Evolutionary conservation across 2,888 invertebrate genomes (phyloP).

Genomic region (Phlogophora meticulosa): DNA sequence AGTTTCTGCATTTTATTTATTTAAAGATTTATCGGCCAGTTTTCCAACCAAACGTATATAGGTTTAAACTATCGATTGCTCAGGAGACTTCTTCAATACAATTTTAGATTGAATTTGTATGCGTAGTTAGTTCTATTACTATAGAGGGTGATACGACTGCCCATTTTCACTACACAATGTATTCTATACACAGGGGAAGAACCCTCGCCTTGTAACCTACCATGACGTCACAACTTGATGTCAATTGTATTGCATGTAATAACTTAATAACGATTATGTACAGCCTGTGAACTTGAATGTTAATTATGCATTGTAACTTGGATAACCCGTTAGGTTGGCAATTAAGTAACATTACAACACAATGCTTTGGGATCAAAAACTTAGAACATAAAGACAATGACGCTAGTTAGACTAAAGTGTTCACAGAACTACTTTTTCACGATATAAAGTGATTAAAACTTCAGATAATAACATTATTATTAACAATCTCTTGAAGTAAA

Average conservation of each 20-base stretch:
- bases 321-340: slow-evolving; percentile 66
- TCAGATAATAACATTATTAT: slow-evolving; percentile 20
- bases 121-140: not conserved
- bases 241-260: slow-evolving; percentile 60
- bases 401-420: slow-evolving; percentile 13
- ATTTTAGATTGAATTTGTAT: not conserved
- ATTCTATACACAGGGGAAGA: slow-evolving; percentile 14
- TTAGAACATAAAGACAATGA: slow-evolving; percentile 47
- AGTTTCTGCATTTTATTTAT: not conserved
- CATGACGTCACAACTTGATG: slow-evolving; percentile 53
- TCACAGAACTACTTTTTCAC: slow-evolving; percentile 29
- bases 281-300: slow-evolving; percentile 70
- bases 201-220: slow-evolving; percentile 17
- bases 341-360: slow-evolving; percentile 61
- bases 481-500: slow-evolving; percentile 1
- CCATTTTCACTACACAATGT: slow-evolving; percentile 11
- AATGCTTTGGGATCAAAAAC: slow-evolving; percentile 54
- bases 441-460: slow-evolving; percentile 17
- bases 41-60: not conserved
- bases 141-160: not conserved
- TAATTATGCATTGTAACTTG: slow-evolving; percentile 72
- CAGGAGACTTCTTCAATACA: not conserved
- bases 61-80: not conserved
- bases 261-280: slow-evolving; percentile 62
- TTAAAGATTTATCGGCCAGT: not conserved